Evolutionary conservation across 2,113 vertebrate genomes (phyloP).

Genomic region (Melospiza melodia): DNA sequence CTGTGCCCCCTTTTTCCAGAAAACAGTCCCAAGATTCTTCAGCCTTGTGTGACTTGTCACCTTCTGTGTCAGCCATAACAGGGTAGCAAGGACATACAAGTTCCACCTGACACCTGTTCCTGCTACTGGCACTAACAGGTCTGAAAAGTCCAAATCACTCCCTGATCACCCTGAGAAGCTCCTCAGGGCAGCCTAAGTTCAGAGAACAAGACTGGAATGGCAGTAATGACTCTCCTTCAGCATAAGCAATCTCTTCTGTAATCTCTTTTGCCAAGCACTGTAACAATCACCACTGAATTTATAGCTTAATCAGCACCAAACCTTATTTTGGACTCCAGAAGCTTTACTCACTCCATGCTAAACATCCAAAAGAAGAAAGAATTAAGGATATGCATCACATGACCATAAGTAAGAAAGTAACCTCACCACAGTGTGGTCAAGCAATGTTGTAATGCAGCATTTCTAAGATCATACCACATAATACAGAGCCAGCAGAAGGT

Average conservation of each 20-base stretch:
- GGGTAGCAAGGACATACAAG: not conserved
- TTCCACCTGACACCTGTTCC: not conserved
- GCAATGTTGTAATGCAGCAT: not conserved
- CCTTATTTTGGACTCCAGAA: not conserved
- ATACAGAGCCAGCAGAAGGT: not conserved
- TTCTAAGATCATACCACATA: not conserved
- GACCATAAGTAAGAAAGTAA: not conserved
- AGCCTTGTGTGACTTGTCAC: not conserved
- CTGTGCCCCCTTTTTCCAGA: not conserved
- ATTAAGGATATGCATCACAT: not conserved
- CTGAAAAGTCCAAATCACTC: not conserved
- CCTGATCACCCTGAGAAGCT: not conserved
- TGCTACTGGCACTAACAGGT: not conserved
- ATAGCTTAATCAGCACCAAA: not conserved
- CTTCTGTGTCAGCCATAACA: accelerated
- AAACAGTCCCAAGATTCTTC: not conserved
- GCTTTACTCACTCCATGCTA: not conserved
- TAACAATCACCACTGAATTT: not conserved
- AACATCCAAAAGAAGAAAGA: not conserved
- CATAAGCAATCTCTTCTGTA: not conserved
- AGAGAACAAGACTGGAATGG: not conserved
- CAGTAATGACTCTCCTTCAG: not conserved
- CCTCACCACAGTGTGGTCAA: not conserved
- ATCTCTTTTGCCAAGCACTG: not conserved
- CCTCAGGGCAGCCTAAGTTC: not conserved